Percentiles rank a stretch among this genome's conserved stretches.
Evolutionary conservation across 2,113 vertebrate genomes (phyloP).

Genomic region (Taxidea taxus): DNA sequence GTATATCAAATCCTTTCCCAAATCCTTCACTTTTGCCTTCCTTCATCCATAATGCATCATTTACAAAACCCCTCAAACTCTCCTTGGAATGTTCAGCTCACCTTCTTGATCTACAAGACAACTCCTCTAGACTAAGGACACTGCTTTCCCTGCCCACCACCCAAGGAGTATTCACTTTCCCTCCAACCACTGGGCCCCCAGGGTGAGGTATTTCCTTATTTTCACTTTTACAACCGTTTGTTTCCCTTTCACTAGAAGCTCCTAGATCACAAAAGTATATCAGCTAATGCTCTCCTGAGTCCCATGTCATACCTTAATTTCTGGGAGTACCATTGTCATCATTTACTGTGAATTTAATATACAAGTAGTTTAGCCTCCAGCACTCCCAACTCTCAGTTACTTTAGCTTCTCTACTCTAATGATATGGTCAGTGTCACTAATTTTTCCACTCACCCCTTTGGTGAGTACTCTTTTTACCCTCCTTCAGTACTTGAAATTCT

Average conservation of each 20-base stretch:
- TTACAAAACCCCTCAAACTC: neutral
- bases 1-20: neutral
- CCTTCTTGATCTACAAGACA: neutral
- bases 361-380: neutral
- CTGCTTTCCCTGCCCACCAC: neutral
- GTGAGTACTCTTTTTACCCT: neutral
- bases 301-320: neutral
- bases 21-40: neutral
- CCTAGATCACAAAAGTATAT: neutral
- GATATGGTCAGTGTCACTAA: neutral
- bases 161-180: neutral
- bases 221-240: neutral
- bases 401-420: neutral
- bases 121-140: neutral
- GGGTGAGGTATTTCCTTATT: neutral
- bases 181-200: neutral
- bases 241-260: neutral
- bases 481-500: neutral
- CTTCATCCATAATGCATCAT: neutral
- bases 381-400: neutral
- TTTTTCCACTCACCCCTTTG: neutral
- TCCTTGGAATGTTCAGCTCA: neutral
- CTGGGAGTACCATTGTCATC: neutral
- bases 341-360: neutral
- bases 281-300: neutral